phyloP scores from a whole-genome alignment of 1,140 invertebrate species.

The Camponotus floridanus region DNA sequence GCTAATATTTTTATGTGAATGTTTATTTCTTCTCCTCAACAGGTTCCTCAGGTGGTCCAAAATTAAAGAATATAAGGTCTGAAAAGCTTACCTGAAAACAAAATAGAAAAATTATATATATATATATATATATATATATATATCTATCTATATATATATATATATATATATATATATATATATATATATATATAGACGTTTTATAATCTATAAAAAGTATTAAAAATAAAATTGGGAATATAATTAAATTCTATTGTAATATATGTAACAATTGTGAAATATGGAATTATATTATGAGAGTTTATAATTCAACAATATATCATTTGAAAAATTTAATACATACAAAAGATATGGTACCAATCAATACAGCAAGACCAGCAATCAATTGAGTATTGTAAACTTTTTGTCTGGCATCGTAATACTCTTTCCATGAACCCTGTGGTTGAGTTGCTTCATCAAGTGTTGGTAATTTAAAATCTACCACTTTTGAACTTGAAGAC shows the following conservation, averaged over 20 bases:
- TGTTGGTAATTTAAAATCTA: slow-evolving; percentile 81
- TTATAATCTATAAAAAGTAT: neutral
- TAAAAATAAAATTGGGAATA: neutral
- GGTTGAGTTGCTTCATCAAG: slow-evolving; percentile 92
- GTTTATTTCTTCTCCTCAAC: slow-evolving; percentile 25
- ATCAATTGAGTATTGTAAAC: slow-evolving; percentile 90
- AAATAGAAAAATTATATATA: slow-evolving; percentile 1
- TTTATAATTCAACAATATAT: neutral
- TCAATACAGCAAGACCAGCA: slow-evolving; percentile 87
- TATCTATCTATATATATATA: no score
- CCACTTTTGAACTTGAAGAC: slow-evolving; percentile 72
- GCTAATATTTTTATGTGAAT: neutral
- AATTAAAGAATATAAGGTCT: slow-evolving; percentile 63
- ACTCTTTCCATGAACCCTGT: slow-evolving; percentile 90
- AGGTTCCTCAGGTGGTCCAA: neutral
- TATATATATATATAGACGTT: no score
- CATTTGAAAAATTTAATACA: slow-evolving; percentile 76
- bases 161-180: no score
- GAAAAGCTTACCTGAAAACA: slow-evolving; percentile 56
- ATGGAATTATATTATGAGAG: neutral
- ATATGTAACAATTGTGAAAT: neutral
- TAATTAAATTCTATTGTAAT: neutral
- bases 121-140: no score
- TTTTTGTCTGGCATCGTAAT: slow-evolving; percentile 88
- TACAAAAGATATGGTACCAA: slow-evolving; percentile 88